Conservation (phyloP, 2,797 vertebrate genomes). For the Eulemur albifrons region DNA sequence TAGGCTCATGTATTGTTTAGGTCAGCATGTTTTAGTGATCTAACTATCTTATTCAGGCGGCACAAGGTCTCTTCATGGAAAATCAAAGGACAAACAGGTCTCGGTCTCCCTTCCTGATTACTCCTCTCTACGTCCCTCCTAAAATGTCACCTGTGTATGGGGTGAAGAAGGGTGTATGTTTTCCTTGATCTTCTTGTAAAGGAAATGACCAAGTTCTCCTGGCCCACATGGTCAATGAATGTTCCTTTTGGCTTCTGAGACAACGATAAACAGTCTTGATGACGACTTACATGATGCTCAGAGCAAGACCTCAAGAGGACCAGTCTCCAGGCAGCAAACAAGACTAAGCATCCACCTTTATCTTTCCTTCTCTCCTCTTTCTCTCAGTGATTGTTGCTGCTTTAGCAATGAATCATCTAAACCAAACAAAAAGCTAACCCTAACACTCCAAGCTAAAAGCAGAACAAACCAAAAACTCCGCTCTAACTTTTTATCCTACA, state of each 20-base stretch:
- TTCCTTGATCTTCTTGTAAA: neutral
- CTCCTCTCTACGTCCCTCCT: neutral
- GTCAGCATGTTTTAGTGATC: neutral
- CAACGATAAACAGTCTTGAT: neutral
- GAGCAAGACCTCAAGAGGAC: neutral
- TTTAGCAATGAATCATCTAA: neutral
- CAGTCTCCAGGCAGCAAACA: neutral
- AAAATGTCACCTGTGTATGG: neutral
- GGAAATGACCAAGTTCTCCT: neutral
- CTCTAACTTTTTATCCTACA: neutral
- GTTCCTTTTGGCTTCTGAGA: neutral
- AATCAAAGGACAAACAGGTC: neutral
- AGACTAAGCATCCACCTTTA: accelerated
- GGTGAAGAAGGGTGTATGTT: neutral
- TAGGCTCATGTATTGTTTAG: neutral
- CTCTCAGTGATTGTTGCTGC: neutral
- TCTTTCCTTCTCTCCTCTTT: neutral
- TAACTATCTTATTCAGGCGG: neutral
- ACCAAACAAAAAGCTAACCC: neutral
- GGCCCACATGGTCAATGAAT: neutral
- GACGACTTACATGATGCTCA: neutral
- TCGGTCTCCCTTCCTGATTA: neutral
- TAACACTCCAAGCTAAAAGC: neutral
- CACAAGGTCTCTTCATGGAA: neutral
- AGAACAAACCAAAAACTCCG: neutral